These are phyloP conservation scores for Nesogale talazaci DNA, from an alignment of 2,113 vertebrate species.

Conservation along the genomic window DNA sequence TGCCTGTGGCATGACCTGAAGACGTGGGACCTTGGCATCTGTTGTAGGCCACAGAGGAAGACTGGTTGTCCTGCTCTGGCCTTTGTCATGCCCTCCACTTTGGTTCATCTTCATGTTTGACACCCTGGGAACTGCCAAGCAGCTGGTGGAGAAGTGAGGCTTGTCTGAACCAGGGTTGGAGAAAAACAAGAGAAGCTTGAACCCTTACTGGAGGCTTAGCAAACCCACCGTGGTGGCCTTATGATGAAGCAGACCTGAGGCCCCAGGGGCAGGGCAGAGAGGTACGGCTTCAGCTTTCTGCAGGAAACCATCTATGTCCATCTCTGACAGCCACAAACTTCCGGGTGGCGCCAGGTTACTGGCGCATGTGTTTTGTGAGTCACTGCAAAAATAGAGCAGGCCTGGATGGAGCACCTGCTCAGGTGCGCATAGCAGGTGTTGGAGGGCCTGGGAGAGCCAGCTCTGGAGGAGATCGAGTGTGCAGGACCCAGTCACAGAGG, in stretches of 20 bases:
- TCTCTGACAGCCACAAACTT: neutral
- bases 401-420: neutral
- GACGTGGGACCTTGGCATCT: neutral
- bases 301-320: neutral
- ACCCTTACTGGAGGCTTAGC: neutral
- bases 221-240: neutral
- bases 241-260: neutral
- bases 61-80: neutral
- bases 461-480: neutral
- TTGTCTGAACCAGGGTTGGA: neutral
- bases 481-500: neutral
- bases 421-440: neutral
- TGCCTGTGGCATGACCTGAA: fast-evolving
- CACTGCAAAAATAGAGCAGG: neutral
- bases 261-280: neutral
- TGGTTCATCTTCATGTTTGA: neutral
- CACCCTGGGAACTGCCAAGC: neutral
- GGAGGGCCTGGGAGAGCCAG: too few relatives aligned
- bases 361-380: neutral
- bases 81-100: neutral
- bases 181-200: neutral
- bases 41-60: neutral
- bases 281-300: neutral
- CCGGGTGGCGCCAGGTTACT: neutral
- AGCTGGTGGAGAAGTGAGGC: neutral